A percentile compares a stretch with the other conserved stretches of the same genome.
These are phyloP conservation scores for Conomelus anceps DNA, from an alignment of 2,888 invertebrate species.

Conservation along the genomic window DNA sequence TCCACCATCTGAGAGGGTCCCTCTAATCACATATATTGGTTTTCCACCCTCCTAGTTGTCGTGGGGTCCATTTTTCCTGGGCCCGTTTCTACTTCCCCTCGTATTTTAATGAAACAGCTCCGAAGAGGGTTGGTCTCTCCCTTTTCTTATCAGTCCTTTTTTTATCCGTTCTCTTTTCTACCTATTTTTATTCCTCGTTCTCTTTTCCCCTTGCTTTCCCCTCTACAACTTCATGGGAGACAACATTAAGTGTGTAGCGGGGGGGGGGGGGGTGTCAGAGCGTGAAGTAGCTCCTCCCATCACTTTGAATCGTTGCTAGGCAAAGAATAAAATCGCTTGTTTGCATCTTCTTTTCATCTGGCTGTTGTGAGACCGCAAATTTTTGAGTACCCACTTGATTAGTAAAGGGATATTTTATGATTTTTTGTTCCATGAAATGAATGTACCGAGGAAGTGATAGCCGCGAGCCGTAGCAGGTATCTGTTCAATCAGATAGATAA, in stretches of 20 bases:
- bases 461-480: too few relatives aligned
- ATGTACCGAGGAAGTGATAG: too few relatives aligned
- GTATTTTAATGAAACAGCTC: background rate
- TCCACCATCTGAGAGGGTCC: background rate
- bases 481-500: too few relatives aligned
- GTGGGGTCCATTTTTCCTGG: background rate
- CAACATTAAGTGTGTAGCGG: background rate
- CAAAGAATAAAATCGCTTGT: background rate
- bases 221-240: too few relatives aligned
- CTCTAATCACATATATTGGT: conserved; percentile 12
- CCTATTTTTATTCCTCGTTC: background rate
- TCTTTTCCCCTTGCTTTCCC: background rate
- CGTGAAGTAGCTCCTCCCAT: background rate
- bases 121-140: background rate
- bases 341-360: background rate
- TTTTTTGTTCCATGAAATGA: too few relatives aligned
- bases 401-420: too few relatives aligned
- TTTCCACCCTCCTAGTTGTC: conserved; percentile 2
- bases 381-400: too few relatives aligned
- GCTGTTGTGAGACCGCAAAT: background rate
- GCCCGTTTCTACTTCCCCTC: background rate
- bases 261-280: background rate
- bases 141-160: background rate
- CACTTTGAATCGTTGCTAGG: background rate
- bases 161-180: background rate